Evolutionary conservation across 2,113 vertebrate genomes (phyloP).

Genomic region (Sebastes schlegelii): DNA sequence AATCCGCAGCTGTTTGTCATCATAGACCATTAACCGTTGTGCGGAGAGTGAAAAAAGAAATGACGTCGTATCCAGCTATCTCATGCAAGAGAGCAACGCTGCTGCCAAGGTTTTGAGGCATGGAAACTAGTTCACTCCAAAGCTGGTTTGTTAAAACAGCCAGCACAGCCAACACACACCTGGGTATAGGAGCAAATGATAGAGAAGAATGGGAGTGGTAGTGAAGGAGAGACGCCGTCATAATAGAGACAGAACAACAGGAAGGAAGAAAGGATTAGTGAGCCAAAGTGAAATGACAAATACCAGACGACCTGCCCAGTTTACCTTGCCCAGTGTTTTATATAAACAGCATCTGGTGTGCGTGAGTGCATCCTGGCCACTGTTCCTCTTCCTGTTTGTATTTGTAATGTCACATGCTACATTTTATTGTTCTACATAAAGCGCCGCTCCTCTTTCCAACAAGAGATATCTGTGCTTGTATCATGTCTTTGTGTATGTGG

Average conservation of each 20-base stretch:
- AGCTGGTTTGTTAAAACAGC: constrained; percentile 10
- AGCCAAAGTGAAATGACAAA: constrained; percentile 34
- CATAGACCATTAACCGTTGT: constrained; percentile 50
- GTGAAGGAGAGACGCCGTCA: constrained; percentile 15
- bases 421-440: constrained; percentile 39
- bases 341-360: constrained; percentile 32
- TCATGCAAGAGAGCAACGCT: constrained; percentile 3
- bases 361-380: constrained; percentile 13
- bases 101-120: not conserved
- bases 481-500: constrained; percentile 47
- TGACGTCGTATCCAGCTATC: not conserved
- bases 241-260: constrained; percentile 24
- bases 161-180: constrained; percentile 16
- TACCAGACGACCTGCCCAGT: constrained; percentile 27
- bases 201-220: constrained; percentile 30
- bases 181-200: not conserved
- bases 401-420: constrained; percentile 5
- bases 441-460: constrained; percentile 33
- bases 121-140: constrained; percentile 25
- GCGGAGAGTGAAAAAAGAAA: constrained; percentile 22
- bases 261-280: constrained; percentile 36
- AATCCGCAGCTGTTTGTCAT: constrained; percentile 67
- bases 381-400: constrained; percentile 40
- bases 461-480: constrained; percentile 14
- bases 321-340: constrained; percentile 26